Evolutionary conservation across 2,797 vertebrate genomes (phyloP).

Genomic region (Rhodeus uyekii): DNA sequence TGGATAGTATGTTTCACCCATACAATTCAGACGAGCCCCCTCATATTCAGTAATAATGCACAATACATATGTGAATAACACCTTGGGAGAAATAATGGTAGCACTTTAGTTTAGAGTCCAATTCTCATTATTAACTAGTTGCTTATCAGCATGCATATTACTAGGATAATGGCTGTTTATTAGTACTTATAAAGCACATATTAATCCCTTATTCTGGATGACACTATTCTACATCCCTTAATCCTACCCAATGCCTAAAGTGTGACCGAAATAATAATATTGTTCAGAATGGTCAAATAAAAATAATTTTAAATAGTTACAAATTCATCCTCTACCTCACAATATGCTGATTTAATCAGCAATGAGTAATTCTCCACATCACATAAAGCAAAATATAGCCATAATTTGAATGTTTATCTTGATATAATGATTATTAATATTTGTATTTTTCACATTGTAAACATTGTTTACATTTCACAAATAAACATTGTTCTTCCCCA

Average conservation of each 20-base stretch:
- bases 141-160: not conserved
- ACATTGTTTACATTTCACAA: too few species aligned
- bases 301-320: not conserved
- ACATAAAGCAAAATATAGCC: conserved; percentile 10
- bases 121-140: not conserved
- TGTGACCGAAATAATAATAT: not conserved
- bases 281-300: not conserved
- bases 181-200: not conserved
- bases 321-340: not conserved
- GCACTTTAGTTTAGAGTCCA: not conserved
- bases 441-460: conserved; percentile 6
- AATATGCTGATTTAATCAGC: conserved; percentile 11
- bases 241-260: not conserved
- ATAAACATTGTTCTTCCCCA: not conserved
- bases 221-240: not conserved
- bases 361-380: not conserved
- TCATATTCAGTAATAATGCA: conserved; percentile 12
- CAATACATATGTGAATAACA: not conserved
- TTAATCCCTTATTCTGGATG: not conserved
- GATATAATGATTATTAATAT: conserved; percentile 7
- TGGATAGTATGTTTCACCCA: not conserved
- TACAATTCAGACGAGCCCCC: not conserved
- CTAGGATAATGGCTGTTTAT: not conserved
- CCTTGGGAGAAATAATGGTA: not conserved
- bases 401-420: conserved; percentile 2